These are phyloP conservation scores for Nestor notabilis DNA, from an alignment of 2,113 vertebrate species.

Conservation along the genomic window DNA sequence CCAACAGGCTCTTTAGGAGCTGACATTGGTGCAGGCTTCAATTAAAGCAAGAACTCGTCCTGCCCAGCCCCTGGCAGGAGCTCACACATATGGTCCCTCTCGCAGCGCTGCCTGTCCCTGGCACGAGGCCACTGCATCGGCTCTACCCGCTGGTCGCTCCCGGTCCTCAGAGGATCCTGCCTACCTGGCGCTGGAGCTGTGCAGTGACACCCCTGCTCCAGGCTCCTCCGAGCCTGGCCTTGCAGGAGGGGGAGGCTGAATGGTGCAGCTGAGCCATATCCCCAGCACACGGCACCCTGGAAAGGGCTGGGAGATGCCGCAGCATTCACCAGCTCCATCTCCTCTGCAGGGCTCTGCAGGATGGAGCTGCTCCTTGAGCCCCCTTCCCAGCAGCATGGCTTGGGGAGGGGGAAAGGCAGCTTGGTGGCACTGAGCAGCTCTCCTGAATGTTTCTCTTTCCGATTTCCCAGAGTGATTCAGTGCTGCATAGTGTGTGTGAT, in stretches of 20 bases:
- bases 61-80: slow-evolving; percentile 23
- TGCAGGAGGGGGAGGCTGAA: rapidly evolving
- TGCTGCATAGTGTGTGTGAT: background rate
- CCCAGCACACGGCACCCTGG: background rate
- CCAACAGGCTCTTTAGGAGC: background rate
- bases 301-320: background rate
- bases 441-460: background rate
- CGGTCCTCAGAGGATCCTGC: background rate
- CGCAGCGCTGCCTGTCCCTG: background rate
- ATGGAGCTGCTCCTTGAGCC: background rate
- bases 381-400: background rate
- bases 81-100: background rate
- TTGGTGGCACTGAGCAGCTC: background rate
- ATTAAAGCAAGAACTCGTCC: background rate
- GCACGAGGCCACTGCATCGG: background rate
- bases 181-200: background rate
- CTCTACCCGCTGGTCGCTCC: background rate
- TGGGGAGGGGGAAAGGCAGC: background rate
- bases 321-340: background rate
- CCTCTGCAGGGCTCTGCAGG: background rate
- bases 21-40: background rate
- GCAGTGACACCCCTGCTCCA: background rate
- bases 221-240: background rate
- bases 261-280: rapidly evolving
- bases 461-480: rapidly evolving